Evolutionary conservation across 2,888 invertebrate genomes (phyloP), one percentile per base, ranked within the genome.

Genomic region (Pterobdella sp.): DNA sequence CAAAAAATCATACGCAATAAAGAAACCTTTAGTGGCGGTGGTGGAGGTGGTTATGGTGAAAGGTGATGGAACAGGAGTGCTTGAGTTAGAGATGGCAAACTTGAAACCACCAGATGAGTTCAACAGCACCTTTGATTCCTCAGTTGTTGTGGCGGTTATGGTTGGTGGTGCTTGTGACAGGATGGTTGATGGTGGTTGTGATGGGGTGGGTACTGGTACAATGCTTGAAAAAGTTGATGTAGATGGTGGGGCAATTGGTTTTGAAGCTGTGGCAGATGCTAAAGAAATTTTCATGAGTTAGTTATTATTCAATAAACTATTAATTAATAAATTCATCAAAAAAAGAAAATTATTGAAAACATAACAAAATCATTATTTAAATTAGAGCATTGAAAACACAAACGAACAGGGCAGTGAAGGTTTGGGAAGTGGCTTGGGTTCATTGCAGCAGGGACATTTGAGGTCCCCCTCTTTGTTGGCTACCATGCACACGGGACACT

Each of bases 401-500:
- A 29, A 7, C n/a, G 63, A 7, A 26, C 14, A 14, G n/a, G 63
- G 7, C 3, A 34, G 4, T 22, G n/a, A 3, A 65, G 65, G 18
- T 3, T 3, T 34, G 14, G 65, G 3, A 14, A 34, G 32, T 10
- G 65, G 65, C 32, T 65, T 65, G 34, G 32, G 32, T 34, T 65
- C 65, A 14, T 35, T 35, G n/a, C 65, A 65, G 35, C 65, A 65
- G 34, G 35, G 35, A 65, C 65, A 65, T 3, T 3, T 4, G 35
- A 4, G 29, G 31, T 65, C 65, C 4, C 31, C 3, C n/a, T 3
- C 14, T n/a, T 65, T 65, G 65, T 65, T 65, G 32, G n/a, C 22
- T 3, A 65, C 65, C 65, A 65, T 14, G 65, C 65, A 65, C 14
- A 34, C 32, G 35, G 65, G 65, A 65, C 65, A 65, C n/a, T 32